These are phyloP conservation scores for Silurus aristotelis DNA, from an alignment of 2,797 vertebrate genomes.

Conservation along the genomic window DNA sequence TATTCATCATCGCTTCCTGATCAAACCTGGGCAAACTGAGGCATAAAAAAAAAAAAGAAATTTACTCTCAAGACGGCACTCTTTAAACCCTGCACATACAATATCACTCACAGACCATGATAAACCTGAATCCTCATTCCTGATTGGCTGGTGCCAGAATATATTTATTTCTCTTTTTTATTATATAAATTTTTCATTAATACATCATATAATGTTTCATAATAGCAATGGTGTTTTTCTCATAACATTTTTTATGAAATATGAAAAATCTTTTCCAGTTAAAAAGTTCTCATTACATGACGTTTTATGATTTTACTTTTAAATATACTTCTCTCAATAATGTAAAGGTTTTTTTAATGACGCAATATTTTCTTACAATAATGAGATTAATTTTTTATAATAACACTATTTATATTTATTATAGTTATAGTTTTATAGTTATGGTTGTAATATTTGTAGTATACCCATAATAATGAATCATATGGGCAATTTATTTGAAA, in stretches of 20 bases:
- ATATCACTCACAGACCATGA: background rate
- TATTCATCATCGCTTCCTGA: slow-evolving; percentile 42
- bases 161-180: background rate
- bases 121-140: background rate
- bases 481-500: background rate
- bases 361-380: background rate
- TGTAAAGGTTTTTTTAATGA: background rate
- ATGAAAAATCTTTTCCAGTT: no score
- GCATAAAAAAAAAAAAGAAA: background rate
- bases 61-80: no score
- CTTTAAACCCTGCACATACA: background rate
- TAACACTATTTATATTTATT: background rate
- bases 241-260: no score
- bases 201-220: background rate
- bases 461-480: no score
- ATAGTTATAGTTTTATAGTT: no score
- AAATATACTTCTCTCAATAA: no score
- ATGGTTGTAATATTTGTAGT: no score
- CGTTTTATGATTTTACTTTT: no score
- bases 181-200: background rate
- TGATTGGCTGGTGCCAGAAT: background rate
- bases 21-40: slow-evolving; percentile 14
- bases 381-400: background rate
- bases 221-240: background rate
- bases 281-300: background rate